Percentiles rank a stretch among this genome's conserved stretches.
These are phyloP conservation scores for Monodelphis domestica DNA, from an alignment of 2,797 vertebrate genomes.

Conservation along the genomic window DNA sequence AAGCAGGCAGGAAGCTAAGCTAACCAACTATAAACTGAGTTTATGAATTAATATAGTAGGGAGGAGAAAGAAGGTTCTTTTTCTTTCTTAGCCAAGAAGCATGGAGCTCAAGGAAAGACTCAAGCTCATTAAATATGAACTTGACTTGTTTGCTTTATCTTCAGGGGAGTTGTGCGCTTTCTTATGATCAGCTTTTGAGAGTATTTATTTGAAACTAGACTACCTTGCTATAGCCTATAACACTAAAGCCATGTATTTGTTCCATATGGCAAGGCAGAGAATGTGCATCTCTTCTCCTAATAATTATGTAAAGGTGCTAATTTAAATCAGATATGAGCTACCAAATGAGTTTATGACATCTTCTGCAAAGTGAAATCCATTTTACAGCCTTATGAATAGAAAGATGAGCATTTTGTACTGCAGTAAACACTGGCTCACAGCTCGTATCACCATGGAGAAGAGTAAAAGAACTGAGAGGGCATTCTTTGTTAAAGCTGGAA, in stretches of 20 bases:
- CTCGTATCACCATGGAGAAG: slow-evolving; percentile 32
- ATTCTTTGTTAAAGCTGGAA: slow-evolving; percentile 56
- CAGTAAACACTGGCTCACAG: slow-evolving; percentile 46
- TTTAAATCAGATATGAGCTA: slow-evolving; percentile 64
- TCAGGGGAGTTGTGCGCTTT: slow-evolving; percentile 21
- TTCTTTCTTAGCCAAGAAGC: slow-evolving; percentile 5
- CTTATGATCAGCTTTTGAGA: slow-evolving; percentile 8
- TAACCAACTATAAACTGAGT: not conserved
- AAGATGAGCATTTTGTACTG: slow-evolving; percentile 62
- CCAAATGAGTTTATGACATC: slow-evolving; percentile 54
- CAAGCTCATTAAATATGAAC: slow-evolving; percentile 20
- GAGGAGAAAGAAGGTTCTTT: slow-evolving; percentile 12
- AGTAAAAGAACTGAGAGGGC: slow-evolving; percentile 50
- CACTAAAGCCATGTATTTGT: slow-evolving; percentile 46
- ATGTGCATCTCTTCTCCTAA: slow-evolving; percentile 42
- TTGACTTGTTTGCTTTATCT: slow-evolving; percentile 27
- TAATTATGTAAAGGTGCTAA: slow-evolving; percentile 66
- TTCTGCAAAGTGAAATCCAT: slow-evolving; percentile 32
- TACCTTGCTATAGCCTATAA: slow-evolving; percentile 26
- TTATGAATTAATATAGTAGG: not conserved
- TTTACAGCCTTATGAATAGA: slow-evolving; percentile 53
- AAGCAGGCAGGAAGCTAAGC: not conserved
- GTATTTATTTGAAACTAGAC: slow-evolving; percentile 36
- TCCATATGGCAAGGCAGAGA: slow-evolving; percentile 35
- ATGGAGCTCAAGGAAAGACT: not conserved